Evolutionary conservation across 1,140 invertebrate species (phyloP).

Genomic region (Cyphomyrmex costatus): DNA sequence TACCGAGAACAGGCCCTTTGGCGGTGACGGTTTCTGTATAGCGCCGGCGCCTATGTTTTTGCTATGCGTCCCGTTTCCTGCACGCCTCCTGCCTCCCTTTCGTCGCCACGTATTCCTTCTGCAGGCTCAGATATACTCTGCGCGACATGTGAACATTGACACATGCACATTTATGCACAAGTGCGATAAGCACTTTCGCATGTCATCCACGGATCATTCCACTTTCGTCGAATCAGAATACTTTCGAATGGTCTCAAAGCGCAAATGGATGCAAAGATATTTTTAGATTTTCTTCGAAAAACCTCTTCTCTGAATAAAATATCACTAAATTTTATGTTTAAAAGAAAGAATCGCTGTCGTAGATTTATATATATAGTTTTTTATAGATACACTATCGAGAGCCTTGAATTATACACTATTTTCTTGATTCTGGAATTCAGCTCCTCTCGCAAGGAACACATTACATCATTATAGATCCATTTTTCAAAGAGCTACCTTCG

Average conservation of each 20-base stretch:
- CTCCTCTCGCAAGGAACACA: neutral
- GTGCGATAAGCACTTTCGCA: neutral
- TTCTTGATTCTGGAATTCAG: neutral
- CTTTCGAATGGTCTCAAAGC: neutral
- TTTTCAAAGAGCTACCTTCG: conserved; percentile 7
- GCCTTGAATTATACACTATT: neutral
- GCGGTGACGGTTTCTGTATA: conserved; percentile 75
- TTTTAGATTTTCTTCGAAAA: neutral
- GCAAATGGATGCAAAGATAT: neutral
- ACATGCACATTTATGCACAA: neutral
- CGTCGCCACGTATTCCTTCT: conserved; percentile 38
- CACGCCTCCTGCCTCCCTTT: conserved; percentile 46
- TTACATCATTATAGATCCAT: conserved; percentile 19
- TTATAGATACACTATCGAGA: neutral
- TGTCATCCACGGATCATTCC: conserved; percentile 24
- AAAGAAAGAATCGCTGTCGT: neutral
- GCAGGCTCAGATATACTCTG: conserved; percentile 47
- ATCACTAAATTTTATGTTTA: conserved; percentile 3
- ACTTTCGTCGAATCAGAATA: neutral
- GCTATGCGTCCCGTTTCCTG: conserved; percentile 72
- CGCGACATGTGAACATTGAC: conserved; percentile 36
- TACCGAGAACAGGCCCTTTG: conserved; percentile 80
- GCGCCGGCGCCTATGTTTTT: conserved; percentile 82
- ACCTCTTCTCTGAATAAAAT: neutral
- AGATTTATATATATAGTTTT: conserved; percentile 11